Evolutionary conservation across 2,113 vertebrate species (phyloP).

Genomic region (Tachysurus vachellii): DNA sequence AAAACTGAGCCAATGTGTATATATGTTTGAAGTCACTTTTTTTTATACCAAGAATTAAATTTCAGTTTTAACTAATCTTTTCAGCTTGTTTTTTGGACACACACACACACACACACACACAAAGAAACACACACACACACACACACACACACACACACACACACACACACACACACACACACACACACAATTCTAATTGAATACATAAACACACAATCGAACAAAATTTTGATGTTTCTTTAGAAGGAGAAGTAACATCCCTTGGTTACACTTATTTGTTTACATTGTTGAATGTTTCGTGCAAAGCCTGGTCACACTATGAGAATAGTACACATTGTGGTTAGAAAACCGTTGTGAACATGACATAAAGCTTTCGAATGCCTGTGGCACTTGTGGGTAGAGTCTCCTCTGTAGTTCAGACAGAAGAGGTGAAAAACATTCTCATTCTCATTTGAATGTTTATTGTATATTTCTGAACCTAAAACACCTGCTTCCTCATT

Average conservation of each 20-base stretch:
- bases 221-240: background rate
- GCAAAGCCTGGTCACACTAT: constrained; percentile 26
- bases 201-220: no score
- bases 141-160: background rate
- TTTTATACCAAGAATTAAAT: constrained; percentile 34
- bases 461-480: background rate
- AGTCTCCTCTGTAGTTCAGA: background rate
- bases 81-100: background rate
- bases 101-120: background rate
- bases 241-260: background rate
- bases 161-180: background rate
- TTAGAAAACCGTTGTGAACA: constrained; percentile 29
- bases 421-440: background rate
- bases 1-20: constrained; percentile 17
- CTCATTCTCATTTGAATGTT: background rate
- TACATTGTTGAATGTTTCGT: constrained; percentile 31
- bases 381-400: constrained; percentile 26
- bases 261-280: constrained; percentile 18
- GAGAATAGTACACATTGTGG: constrained; percentile 31
- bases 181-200: background rate
- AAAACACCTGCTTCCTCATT: background rate
- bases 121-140: background rate
- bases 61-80: background rate
- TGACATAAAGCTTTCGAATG: constrained; percentile 31
- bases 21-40: constrained; percentile 22